A percentile compares a stretch with the other conserved stretches of the same genome.
Evolutionary conservation across 1,140 invertebrate species (phyloP).

Genomic region (Drosophila chauvacae): DNA sequence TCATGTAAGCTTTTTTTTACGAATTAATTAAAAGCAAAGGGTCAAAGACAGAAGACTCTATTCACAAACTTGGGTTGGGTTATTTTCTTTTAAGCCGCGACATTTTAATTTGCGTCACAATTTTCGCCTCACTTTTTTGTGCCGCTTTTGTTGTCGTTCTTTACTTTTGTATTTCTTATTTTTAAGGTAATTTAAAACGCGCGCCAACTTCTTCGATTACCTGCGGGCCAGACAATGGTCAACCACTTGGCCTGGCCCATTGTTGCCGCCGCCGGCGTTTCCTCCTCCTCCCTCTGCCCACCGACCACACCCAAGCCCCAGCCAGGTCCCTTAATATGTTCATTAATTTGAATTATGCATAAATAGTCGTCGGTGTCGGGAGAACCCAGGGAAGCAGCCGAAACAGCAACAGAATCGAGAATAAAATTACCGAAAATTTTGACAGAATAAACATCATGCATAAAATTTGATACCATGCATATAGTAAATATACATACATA

Average conservation of each 20-base stretch:
- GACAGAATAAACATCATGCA: constrained; percentile 19
- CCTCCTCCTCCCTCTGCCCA: background rate
- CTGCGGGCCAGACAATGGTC: constrained; percentile 64
- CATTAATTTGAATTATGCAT: constrained; percentile 80
- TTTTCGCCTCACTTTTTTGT: constrained; percentile 36
- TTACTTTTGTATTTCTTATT: background rate
- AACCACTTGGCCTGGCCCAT: constrained; percentile 40
- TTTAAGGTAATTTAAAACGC: constrained; percentile 69
- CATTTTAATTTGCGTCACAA: constrained; percentile 64
- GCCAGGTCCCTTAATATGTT: constrained; percentile 64
- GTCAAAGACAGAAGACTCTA: background rate
- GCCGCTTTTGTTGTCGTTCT: constrained; percentile 2
- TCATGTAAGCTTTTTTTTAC: background rate
- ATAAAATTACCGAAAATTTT: constrained; percentile 26
- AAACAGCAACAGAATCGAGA: constrained; percentile 25
- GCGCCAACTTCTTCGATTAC: constrained; percentile 68
- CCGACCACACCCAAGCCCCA: constrained; percentile 16
- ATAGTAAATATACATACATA: background rate
- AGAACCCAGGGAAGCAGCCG: constrained; percentile 11
- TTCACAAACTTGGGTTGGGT: background rate
- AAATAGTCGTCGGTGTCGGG: constrained; percentile 56
- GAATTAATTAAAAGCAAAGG: background rate
- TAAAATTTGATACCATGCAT: constrained; percentile 23
- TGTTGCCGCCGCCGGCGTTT: constrained; percentile 29
- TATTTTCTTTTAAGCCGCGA: background rate